phyloP scores from a whole-genome alignment of 2,113 vertebrate genomes.

The Neotragus moschatus region DNA sequence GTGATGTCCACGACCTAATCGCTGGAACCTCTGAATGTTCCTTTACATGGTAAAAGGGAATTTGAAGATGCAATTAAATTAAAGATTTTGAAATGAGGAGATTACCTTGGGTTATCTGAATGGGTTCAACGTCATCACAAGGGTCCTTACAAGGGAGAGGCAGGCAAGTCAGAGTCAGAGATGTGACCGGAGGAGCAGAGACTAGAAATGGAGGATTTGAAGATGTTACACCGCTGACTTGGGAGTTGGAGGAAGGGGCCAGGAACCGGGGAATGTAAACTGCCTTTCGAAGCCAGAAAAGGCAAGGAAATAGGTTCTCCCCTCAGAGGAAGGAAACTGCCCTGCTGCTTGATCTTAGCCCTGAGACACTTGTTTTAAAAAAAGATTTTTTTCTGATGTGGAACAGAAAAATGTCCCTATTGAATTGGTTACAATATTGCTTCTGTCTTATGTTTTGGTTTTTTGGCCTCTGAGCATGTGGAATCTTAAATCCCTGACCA shows the following conservation, averaged over 20 bases:
- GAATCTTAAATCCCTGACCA: background rate
- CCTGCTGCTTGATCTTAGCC: background rate
- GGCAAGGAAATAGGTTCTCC: background rate
- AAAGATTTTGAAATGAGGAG: background rate
- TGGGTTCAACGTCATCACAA: background rate
- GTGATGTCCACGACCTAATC: fast-evolving
- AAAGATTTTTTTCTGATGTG: background rate
- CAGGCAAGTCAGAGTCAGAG: background rate
- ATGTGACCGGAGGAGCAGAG: background rate
- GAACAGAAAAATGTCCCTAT: background rate
- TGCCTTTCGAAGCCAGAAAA: background rate
- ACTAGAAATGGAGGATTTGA: background rate
- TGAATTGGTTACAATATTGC: background rate
- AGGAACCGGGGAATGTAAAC: background rate
- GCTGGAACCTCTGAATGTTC: background rate
- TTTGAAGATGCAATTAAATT: background rate
- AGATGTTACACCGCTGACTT: background rate
- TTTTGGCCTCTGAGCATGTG: background rate
- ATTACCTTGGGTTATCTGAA: background rate
- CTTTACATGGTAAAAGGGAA: background rate
- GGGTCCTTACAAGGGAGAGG: background rate
- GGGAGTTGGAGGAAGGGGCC: background rate
- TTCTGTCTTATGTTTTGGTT: background rate
- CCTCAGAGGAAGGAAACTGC: background rate
- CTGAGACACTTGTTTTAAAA: background rate